Base-by-base conservation (phyloP, 1,140 invertebrate genomes). In the Hyles vespertilio region DNA sequence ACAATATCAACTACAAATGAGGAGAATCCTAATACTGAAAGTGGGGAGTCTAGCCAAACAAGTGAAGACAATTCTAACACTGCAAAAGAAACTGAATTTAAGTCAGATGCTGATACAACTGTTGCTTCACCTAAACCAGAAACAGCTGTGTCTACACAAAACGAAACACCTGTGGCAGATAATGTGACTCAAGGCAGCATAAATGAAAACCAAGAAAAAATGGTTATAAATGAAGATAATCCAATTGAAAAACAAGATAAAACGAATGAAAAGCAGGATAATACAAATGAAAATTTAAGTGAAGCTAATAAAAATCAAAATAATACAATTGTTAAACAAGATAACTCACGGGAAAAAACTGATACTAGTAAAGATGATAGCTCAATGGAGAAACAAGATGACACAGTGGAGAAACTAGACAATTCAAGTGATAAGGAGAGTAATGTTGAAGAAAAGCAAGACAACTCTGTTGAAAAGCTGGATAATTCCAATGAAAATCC, bases 41-140 rank as follows among this genome's bases (percentile, higher is more conserved):
- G n/a, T 43, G 50, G 70, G 11, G 7, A 34, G 0, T 46, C 36
- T 32, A 54, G 47, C 22, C 8, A 47, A 11, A 12, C 10, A 46
- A 50, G 3, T 46, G 47, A 53, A 33, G 52, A 68, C 47, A 47
- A 56, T 9, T 12, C 33, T 51, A 43, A 61, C 32, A 45, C 12
- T 69, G 49, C 40, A 55, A 50, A 40, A 46, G 22, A 56, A 10
- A 53, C 44, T 40, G 65, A 73, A 64, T 66, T 60, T 43, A 78
- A 78, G 53, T 80, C 75, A 62, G 78, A 77, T 77, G 79, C 79
- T 61, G 82, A 84, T 63, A 82, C 77, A 70, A 80, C 81, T 64
- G 79, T 82, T 65, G 68, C 61, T 67, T 84, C 84, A 56, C 78
- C 81, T 44, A 76, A 70, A 61, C 51, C 58, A 52, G 69, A 77